Base-by-base conservation (phyloP, 2,888 invertebrate genomes). In the Quadroppia sp. region DNA sequence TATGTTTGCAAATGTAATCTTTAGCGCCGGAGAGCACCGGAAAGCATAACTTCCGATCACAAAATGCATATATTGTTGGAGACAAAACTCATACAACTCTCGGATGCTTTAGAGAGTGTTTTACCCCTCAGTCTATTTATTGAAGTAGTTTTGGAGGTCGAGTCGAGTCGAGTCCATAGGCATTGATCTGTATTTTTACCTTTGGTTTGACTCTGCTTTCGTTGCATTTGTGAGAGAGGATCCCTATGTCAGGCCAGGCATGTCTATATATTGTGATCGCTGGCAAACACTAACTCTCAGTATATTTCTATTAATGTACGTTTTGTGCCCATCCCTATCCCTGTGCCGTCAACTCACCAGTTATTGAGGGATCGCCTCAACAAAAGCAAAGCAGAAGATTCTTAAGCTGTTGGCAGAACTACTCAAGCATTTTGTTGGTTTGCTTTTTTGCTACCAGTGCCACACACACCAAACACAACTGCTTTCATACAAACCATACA, bases 11-110 rank as follows among this genome's bases (percentile, higher is more conserved):
- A 67, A 40, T 67, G 42, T 67, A 40, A 42, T 67, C 20, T 67
- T 67, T 11, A 17, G 56, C 28, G n/a, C n/a, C n/a, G n/a, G n/a
- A n/a, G n/a, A 59, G 23, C 15, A 32, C 61, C 61, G 67, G 67
- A 67, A 67, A 67, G 67, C 67, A 20, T 67, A 67, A 67, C 67
- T 67, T 67, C 67, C 67, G 67, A 67, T 67, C 67, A 67, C 23
- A 61, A 61, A 48, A 30, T 42, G 67, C 36, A 67, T 40, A 40
- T 40, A 67, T 40, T 67, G 67, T 20, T 67, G 42, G 67, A 61
- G n/a, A 3, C 67, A 40, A 40, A 67, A 28, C 28, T 11, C 15
- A 23, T 4, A 20, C 30, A 59, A 59, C 30, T 59, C 40, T 67
- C 42, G 67, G 67, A 23, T 67, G 20, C 42, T 40, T 67, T 40